phyloP scores from a whole-genome alignment of 1,140 invertebrate species.

The Apis cerana region DNA sequence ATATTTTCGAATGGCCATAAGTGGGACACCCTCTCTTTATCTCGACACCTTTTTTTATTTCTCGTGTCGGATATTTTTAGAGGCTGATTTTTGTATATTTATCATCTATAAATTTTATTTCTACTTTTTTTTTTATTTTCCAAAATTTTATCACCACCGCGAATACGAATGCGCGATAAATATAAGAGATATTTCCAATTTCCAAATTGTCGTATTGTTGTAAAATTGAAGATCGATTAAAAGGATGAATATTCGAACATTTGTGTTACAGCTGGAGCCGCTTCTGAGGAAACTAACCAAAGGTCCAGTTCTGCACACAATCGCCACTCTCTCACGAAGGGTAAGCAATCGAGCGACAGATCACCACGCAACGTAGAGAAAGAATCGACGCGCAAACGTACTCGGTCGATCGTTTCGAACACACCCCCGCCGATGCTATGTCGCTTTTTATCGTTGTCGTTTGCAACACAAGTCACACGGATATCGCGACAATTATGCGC shows the following conservation, averaged over 20 bases:
- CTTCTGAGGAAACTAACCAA: slow-evolving; percentile 80
- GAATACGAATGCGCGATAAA: too few relatives aligned
- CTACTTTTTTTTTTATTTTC: too few relatives aligned
- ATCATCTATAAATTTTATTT: too few relatives aligned
- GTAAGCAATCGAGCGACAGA: slow-evolving; percentile 64
- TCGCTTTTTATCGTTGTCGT: slow-evolving; percentile 19
- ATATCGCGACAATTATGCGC: slow-evolving; percentile 3
- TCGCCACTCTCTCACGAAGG: slow-evolving; percentile 81
- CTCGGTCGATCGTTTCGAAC: background rate
- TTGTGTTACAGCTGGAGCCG: slow-evolving; percentile 78
- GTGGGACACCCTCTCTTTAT: background rate
- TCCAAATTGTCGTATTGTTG: background rate
- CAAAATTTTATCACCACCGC: too few relatives aligned
- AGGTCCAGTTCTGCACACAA: slow-evolving; percentile 80
- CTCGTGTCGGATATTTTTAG: too few relatives aligned
- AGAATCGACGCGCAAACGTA: background rate
- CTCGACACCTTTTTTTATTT: too few relatives aligned
- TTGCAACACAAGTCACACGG: background rate
- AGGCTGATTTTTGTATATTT: too few relatives aligned
- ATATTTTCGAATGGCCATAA: background rate
- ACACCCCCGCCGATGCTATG: slow-evolving; percentile 8
- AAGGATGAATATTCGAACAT: background rate
- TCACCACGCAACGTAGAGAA: background rate
- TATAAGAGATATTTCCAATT: too few relatives aligned
- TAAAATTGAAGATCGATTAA: background rate